These are phyloP conservation scores for Luehdorfia chinensis DNA, from an alignment of 1,140 invertebrate species.

Conservation along the genomic window DNA sequence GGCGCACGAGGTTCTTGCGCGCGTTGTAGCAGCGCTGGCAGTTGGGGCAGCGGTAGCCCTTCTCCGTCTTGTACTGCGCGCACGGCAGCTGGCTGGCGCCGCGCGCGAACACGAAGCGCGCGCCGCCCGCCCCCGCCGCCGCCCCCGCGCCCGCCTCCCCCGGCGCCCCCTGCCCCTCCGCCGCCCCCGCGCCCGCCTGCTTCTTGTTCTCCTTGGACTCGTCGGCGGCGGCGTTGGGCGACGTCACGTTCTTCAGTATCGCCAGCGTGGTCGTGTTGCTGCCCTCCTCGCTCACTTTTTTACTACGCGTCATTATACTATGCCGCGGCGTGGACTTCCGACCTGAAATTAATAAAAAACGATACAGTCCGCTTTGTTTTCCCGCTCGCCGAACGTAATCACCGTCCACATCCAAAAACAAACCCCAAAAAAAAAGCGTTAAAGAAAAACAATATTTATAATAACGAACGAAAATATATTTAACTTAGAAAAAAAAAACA, in stretches of 20 bases:
- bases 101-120: slow-evolving; percentile 48
- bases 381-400: neutral
- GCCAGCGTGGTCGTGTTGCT: slow-evolving; percentile 37
- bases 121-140: slow-evolving; percentile 42
- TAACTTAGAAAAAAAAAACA: slow-evolving; percentile 18
- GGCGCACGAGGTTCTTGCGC: slow-evolving; percentile 80
- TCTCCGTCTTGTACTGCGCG: slow-evolving; percentile 67
- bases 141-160: slow-evolving; percentile 21
- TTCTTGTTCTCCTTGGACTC: slow-evolving; percentile 44
- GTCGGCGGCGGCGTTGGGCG: slow-evolving; percentile 14
- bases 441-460: slow-evolving; percentile 40
- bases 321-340: slow-evolving; percentile 41
- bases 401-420: slow-evolving; percentile 13
- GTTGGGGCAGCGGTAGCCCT: slow-evolving; percentile 70
- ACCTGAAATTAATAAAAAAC: slow-evolving; percentile 58
- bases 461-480: slow-evolving; percentile 42
- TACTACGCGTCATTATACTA: slow-evolving; percentile 62
- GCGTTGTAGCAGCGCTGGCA: slow-evolving; percentile 79
- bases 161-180: slow-evolving; percentile 11
- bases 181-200: slow-evolving; percentile 14
- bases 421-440: slow-evolving; percentile 17
- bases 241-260: slow-evolving; percentile 55
- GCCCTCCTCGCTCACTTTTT: slow-evolving; percentile 52
- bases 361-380: slow-evolving; percentile 40
- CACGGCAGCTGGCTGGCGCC: slow-evolving; percentile 43